Base-by-base conservation (phyloP, 2,888 invertebrate genomes). In the Cecidostiba fungosa region DNA sequence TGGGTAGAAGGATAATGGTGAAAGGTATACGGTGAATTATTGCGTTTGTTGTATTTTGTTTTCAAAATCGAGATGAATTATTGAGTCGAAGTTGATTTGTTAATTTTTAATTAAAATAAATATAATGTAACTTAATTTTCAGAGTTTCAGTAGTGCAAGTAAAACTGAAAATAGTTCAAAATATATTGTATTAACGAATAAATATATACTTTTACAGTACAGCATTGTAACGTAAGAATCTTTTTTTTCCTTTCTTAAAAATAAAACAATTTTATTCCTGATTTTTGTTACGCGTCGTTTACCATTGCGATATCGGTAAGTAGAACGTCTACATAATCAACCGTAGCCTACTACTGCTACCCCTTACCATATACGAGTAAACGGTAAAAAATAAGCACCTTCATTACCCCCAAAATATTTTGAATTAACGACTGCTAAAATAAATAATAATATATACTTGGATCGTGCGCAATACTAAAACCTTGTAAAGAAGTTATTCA, bases 291-390 rank as follows among this genome's bases (percentile, higher is more conserved):
- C 54, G 54, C 6, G 54, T 23, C 0, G 12, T 59, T 72, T 72
- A 47, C 47, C 62, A 59, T 36, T 23, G 4, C 14, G 16, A 59
- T 3, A 66, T 84, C 62, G 84, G 50, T 84, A 78, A 78, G 50
- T 50, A 73, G 3, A 50, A 79, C 5, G 19, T 47, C 84, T 84
- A 39, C 66, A n/a, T 84, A 12, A 74, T 66, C 78, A 47, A 23
- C 84, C 8, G 23, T 26, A 29, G 72, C 19, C 32, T 5, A 14
- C 19, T n/a, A 36, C 29, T n/a, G 70, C 29, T 14, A 23, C 14
- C 26, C 36, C n/a, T 73, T 81, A 81, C 59, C 73, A 43, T 73
- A 39, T 16, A n/a, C 14, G 72, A 59, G 29, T 43, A 80, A 73
- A 8, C 14, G 10, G 3, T n/a, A n/a, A 19, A 19, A 29, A 19